Percentiles rank a stretch among this genome's conserved stretches.
Evolutionary conservation across 2,888 invertebrate species (phyloP).

Genomic region (Xylota sylvarum): DNA sequence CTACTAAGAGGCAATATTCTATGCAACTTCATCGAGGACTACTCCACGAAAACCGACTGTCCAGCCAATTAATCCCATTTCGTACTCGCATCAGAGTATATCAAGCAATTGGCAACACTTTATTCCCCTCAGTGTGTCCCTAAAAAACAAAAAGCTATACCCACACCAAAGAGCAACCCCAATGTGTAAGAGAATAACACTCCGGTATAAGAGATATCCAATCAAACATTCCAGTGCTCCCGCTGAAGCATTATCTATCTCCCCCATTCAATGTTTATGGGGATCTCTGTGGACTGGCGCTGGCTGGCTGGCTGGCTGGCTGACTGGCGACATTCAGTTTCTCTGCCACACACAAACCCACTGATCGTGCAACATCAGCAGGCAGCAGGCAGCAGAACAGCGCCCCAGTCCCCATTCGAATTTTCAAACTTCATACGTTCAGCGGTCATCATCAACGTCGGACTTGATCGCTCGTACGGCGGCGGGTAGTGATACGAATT

Average conservation of each 20-base stretch:
- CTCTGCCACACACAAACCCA: conserved; percentile 40
- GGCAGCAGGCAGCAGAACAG: conserved; percentile 8
- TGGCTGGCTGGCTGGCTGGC: neutral
- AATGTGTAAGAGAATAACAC: conserved; percentile 7
- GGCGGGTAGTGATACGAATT: conserved; percentile 48
- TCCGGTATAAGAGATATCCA: conserved; percentile 16
- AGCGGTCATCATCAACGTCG: conserved; percentile 78
- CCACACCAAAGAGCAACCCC: conserved; percentile 2
- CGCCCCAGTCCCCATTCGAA: conserved; percentile 38
- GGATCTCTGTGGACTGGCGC: conserved; percentile 25
- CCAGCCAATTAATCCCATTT: no score
- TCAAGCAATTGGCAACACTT: conserved; percentile 5
- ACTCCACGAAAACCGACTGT: no score
- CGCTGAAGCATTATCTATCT: conserved; percentile 10
- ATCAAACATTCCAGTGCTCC: conserved; percentile 19
- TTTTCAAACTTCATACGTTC: conserved; percentile 74
- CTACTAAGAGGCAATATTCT: no score
- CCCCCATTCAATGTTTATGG: conserved; percentile 25
- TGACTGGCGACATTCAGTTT: conserved; percentile 10
- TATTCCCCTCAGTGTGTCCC: neutral
- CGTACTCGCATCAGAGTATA: no score
- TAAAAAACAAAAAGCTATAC: neutral
- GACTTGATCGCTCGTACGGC: conserved; percentile 59
- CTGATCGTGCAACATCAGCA: conserved; percentile 58
- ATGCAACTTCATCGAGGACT: no score